Conservation (phyloP, 2,888 invertebrate species). For the Athalia rosae region DNA sequence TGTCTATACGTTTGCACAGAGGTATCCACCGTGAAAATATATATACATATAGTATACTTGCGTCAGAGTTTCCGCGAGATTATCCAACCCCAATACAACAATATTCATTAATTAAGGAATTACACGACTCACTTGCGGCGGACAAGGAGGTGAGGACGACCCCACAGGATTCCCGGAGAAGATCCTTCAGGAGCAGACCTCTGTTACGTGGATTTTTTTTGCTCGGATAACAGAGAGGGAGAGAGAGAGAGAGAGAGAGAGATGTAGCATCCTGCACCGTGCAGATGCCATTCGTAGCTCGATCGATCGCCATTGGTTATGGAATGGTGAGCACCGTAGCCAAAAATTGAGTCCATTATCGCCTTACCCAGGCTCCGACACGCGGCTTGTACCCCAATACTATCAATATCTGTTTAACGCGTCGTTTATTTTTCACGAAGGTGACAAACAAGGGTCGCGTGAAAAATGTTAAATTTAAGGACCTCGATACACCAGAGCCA, state of each 20-base stretch:
- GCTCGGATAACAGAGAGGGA: too few relatives aligned
- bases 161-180: too few relatives aligned
- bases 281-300: constrained; percentile 25
- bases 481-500: constrained; percentile 33
- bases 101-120: not conserved
- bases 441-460: constrained; percentile 57
- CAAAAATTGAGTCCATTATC: constrained; percentile 64
- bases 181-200: too few relatives aligned
- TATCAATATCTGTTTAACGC: constrained; percentile 65
- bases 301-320: constrained; percentile 36
- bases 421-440: constrained; percentile 56
- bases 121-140: too few relatives aligned
- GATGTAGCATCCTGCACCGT: not conserved
- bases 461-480: constrained; percentile 58
- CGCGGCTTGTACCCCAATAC: constrained; percentile 52
- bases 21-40: too few relatives aligned
- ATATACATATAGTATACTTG: constrained; percentile 13
- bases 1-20: too few relatives aligned
- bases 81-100: not conserved
- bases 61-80: not conserved
- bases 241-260: too few relatives aligned
- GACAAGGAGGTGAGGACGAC: too few relatives aligned
- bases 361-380: constrained; percentile 56
- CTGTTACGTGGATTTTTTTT: too few relatives aligned
- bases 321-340: constrained; percentile 48